Evolutionary conservation across 2,113 vertebrate species (phyloP), one percentile per base, ranked within the genome.

Genomic region (Leptocoma aspasia): DNA sequence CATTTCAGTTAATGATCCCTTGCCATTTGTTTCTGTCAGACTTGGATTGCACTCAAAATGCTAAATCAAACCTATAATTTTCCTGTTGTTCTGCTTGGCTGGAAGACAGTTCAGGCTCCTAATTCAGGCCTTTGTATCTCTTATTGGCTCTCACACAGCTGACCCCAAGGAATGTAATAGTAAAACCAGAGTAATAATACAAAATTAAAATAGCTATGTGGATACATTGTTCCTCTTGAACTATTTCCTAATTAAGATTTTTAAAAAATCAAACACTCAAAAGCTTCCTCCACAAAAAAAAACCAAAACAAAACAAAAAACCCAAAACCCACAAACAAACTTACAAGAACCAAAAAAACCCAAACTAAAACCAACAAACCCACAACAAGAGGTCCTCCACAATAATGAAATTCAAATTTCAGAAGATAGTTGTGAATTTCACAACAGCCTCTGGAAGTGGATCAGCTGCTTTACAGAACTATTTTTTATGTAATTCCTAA

Each of bases 71-170:
- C 37, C 52, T 75, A 0, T 63, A 50, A 85, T 94, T 71, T 82
- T 49, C 66, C 52, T 81, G 6, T 70, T 73, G 64, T 30, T 82
- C 23, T 78, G 42, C 45, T 87, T 94, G 79, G 30, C 39, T 88
- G 39, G 52, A 70, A 31, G 56, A 75, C 28, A 45, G 11, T 65
- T 85, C 47, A 53, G 28, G 11, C 31, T 84, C 39, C 37, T 70
- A 11, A 21, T 60, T 88, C 65, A 63, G 42, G 44, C 28, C 10
- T 82, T 52, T 65, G 8, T 49, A 13, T 53, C 37, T 18, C 64
- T 78, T 0, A 0, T 23, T 49, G 33, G 13, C 17, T 59, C 26
- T 57, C 53, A 28, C 1, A 3, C 22, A 50, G 27, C 33, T 4
- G 2, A 30, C 9, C 17, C 28, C 71, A 59, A 63, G 35, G 23